phyloP scores from a whole-genome alignment of 2,113 vertebrate genomes.

The Ophthalmolycus amberensis region DNA sequence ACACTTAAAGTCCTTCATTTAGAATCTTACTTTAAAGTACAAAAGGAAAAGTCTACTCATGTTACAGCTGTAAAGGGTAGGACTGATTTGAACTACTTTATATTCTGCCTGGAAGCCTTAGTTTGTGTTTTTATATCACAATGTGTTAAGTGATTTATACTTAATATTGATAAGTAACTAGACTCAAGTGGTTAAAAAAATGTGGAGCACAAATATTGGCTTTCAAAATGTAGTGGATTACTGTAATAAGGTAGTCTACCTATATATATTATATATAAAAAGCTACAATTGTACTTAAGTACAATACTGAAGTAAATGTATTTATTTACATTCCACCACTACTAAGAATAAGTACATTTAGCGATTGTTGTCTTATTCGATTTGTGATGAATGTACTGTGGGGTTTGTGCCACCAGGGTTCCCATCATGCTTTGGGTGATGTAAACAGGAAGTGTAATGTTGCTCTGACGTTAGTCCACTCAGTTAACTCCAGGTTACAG shows the following conservation, averaged over 20 bases:
- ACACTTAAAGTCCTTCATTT: background rate
- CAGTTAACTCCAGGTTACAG: background rate
- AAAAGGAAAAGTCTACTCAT: background rate
- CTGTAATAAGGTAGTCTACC: background rate
- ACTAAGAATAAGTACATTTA: background rate
- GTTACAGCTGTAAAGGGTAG: background rate
- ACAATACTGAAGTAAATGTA: background rate
- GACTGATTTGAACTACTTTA: background rate
- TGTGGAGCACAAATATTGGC: background rate
- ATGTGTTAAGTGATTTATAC: background rate
- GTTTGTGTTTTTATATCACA: background rate
- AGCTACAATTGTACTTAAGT: background rate
- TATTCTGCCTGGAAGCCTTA: background rate
- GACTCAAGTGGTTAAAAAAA: background rate
- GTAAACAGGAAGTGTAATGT: constrained; percentile 14
- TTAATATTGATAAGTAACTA: background rate
- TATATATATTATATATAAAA: too few species aligned
- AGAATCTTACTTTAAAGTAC: background rate
- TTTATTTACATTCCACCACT: background rate
- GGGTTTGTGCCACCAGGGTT: background rate
- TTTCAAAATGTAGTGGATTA: background rate
- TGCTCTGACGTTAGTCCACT: background rate
- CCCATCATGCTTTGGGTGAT: background rate
- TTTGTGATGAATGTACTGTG: too few species aligned
- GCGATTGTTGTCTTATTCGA: too few species aligned